Evolutionary conservation across 2,888 invertebrate species (phyloP).

Genomic region (Archips xylosteana): DNA sequence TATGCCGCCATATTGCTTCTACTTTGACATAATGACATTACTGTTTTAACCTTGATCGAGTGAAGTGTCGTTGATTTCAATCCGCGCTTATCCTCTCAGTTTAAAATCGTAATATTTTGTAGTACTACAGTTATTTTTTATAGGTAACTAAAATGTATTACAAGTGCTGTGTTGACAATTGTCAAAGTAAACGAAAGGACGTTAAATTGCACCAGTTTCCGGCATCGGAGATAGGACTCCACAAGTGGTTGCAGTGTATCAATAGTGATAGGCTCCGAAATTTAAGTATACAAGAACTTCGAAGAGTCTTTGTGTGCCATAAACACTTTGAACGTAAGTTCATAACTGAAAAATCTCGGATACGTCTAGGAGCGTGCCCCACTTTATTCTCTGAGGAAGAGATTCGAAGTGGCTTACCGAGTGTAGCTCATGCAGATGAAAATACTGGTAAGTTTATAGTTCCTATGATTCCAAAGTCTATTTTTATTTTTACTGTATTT

Average conservation of each 20-base stretch:
- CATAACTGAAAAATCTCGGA: slow-evolving; percentile 1
- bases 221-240: slow-evolving; percentile 15
- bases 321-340: slow-evolving; percentile 24
- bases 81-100: slow-evolving; percentile 16
- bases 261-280: slow-evolving; percentile 21
- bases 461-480: not conserved
- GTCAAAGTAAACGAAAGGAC: slow-evolving; percentile 10
- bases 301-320: slow-evolving; percentile 28
- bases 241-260: slow-evolving; percentile 22
- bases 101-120: slow-evolving; percentile 13
- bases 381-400: slow-evolving; percentile 19
- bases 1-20: no score
- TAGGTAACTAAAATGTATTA: slow-evolving; percentile 7
- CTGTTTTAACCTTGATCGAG: not conserved
- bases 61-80: not conserved
- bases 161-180: slow-evolving; percentile 21
- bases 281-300: not conserved
- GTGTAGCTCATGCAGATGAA: not conserved
- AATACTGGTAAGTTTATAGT: slow-evolving; percentile 2
- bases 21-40: not conserved
- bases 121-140: slow-evolving; percentile 2
- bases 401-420: slow-evolving; percentile 13
- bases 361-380: slow-evolving; percentile 12
- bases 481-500: no score
- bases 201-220: slow-evolving; percentile 26